Percentiles rank a stretch among this genome's conserved stretches.
Evolutionary conservation across 2,888 invertebrate species (phyloP).

Genomic region (Heliconius cydno): DNA sequence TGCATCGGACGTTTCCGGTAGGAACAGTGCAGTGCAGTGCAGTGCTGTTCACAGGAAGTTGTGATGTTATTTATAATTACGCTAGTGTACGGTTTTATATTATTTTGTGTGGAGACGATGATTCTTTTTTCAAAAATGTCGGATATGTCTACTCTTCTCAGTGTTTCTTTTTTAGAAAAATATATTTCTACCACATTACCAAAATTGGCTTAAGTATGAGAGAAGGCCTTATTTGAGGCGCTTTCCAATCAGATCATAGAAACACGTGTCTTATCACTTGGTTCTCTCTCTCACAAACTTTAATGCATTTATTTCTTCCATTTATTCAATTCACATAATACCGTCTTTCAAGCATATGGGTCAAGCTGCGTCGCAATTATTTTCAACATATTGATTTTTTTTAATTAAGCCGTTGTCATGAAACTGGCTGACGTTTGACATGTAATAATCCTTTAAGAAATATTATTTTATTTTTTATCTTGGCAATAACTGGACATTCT

Average conservation of each 20-base stretch:
- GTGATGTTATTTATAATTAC: slow-evolving; percentile 39
- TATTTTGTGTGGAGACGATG: not conserved
- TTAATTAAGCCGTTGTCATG: slow-evolving; percentile 20
- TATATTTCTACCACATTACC: not conserved
- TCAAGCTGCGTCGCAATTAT: slow-evolving; percentile 27
- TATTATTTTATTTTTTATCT: not conserved
- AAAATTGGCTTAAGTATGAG: not conserved
- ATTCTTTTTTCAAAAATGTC: not conserved
- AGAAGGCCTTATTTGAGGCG: not conserved
- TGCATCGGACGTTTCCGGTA: slow-evolving; percentile 65
- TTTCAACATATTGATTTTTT: slow-evolving; percentile 22
- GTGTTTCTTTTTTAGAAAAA: not conserved
- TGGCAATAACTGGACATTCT: not conserved
- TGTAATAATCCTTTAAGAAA: slow-evolving; percentile 4
- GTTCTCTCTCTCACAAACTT: no score
- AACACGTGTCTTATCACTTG: not conserved
- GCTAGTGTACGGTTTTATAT: not conserved
- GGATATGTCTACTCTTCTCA: not conserved
- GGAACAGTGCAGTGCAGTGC: slow-evolving; percentile 46
- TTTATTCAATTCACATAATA: slow-evolving; percentile 8
- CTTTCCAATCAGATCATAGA: not conserved
- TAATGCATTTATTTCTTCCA: not conserved
- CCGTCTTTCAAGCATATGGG: slow-evolving; percentile 17
- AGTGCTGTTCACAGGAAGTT: slow-evolving; percentile 50
- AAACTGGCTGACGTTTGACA: slow-evolving; percentile 8